Evolutionary conservation across 1,140 invertebrate genomes (phyloP).

Genomic region (Dendroctonus ponderosae): DNA sequence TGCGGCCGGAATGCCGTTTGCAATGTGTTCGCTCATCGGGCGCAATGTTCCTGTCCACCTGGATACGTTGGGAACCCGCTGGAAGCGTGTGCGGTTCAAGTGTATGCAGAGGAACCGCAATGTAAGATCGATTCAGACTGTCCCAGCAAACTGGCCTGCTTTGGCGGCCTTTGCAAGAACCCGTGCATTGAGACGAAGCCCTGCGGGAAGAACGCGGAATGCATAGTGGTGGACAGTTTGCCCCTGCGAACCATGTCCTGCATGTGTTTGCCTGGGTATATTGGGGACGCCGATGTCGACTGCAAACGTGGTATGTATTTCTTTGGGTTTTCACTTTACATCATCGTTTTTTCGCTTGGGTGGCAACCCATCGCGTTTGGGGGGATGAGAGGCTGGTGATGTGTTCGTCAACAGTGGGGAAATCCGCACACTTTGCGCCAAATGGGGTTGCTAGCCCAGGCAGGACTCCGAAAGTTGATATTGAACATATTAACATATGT

Average conservation of each 20-base stretch:
- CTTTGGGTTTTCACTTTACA: neutral
- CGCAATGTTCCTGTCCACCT: constrained; percentile 78
- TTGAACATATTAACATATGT: too few relatives aligned
- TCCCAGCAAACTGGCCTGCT: constrained; percentile 78
- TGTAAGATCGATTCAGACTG: constrained; percentile 83
- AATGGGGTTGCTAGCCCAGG: too few relatives aligned
- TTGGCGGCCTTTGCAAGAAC: constrained; percentile 76
- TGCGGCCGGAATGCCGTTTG: constrained; percentile 71
- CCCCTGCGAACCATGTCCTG: constrained; percentile 86
- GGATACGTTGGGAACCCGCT: constrained; percentile 79
- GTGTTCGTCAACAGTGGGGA: too few relatives aligned
- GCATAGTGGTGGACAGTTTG: constrained; percentile 78
- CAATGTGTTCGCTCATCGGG: constrained; percentile 70
- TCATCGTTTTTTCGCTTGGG: too few relatives aligned
- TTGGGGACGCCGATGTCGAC: constrained; percentile 79
- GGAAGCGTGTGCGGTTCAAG: constrained; percentile 58
- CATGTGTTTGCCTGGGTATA: constrained; percentile 75
- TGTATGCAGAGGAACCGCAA: constrained; percentile 59
- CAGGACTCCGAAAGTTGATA: too few relatives aligned
- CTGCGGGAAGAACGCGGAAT: constrained; percentile 76
- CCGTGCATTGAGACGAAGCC: constrained; percentile 77
- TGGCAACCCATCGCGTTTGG: too few relatives aligned
- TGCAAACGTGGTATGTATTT: constrained; percentile 68
- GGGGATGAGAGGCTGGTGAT: too few relatives aligned
- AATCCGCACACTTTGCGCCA: too few relatives aligned